A percentile compares a stretch with the other conserved stretches of the same genome.
phyloP scores from a whole-genome alignment of 2,888 invertebrate species.

The Pterostichus madidus region DNA sequence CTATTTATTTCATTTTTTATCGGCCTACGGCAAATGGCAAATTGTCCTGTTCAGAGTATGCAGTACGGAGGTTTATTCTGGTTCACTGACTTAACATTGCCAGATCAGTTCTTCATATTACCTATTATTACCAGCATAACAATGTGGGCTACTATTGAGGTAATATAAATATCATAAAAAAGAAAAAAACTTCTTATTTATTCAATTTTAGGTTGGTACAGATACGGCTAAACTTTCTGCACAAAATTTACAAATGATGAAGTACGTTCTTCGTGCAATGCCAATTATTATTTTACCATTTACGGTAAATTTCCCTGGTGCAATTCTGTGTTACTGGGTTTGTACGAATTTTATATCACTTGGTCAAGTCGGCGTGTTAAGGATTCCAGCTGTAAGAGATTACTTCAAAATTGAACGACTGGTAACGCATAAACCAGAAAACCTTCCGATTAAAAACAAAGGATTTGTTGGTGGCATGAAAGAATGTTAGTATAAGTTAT shows the following conservation, averaged over 20 bases:
- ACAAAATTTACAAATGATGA: constrained; percentile 85
- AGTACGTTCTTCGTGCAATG: constrained; percentile 86
- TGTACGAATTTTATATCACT: constrained; percentile 92
- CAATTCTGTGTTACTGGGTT: constrained; percentile 94
- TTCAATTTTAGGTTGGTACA: constrained; percentile 82
- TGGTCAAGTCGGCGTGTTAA: constrained; percentile 88
- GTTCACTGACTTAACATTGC: constrained; percentile 94
- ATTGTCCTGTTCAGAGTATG: constrained; percentile 94
- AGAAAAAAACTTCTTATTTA: neutral
- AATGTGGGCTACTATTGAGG: constrained; percentile 89
- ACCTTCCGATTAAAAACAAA: constrained; percentile 85
- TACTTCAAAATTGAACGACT: constrained; percentile 87
- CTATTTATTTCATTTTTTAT: constrained; percentile 96
- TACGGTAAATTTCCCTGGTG: constrained; percentile 92
- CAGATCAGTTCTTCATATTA: constrained; percentile 93
- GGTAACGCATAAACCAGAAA: constrained; percentile 80
- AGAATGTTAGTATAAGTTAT: constrained; percentile 82
- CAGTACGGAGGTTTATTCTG: constrained; percentile 92
- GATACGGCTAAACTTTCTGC: constrained; percentile 85
- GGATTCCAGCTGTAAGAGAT: constrained; percentile 85
- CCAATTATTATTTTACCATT: constrained; percentile 91
- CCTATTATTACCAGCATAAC: constrained; percentile 92
- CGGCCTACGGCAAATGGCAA: constrained; percentile 92
- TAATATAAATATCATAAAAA: constrained; percentile 70
- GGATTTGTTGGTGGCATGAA: constrained; percentile 89